A percentile compares a stretch with the other conserved stretches of the same genome.
These are phyloP conservation scores for Cerceris rybyensis DNA, from an alignment of 2,888 invertebrate genomes.

Conservation along the genomic window DNA sequence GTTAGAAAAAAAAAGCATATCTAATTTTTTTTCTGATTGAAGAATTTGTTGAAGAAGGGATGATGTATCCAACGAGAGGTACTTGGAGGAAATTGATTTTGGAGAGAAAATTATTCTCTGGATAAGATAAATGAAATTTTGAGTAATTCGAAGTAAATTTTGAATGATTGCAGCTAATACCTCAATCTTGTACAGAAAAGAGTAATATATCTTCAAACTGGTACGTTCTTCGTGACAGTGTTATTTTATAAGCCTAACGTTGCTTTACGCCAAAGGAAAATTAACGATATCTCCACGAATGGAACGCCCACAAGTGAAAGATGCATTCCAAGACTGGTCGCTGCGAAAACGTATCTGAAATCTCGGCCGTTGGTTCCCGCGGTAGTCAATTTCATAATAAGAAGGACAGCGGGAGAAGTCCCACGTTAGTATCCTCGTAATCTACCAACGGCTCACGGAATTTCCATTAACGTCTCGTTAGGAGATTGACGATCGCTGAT, in stretches of 20 bases:
- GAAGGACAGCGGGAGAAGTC: slow-evolving; percentile 43
- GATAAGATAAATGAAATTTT: too few species aligned
- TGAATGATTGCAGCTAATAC: too few species aligned
- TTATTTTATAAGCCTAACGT: too few species aligned
- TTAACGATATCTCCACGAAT: slow-evolving; percentile 26
- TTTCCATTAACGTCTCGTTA: slow-evolving; percentile 56
- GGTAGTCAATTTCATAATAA: slow-evolving; percentile 53
- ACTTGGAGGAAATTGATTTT: too few species aligned
- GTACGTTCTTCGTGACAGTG: neutral
- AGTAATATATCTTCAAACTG: too few species aligned
- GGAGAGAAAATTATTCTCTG: too few species aligned
- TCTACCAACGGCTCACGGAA: slow-evolving; percentile 45
- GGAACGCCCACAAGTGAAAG: slow-evolving; percentile 37
- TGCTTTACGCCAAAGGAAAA: slow-evolving; percentile 19
- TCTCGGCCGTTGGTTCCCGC: slow-evolving; percentile 45
- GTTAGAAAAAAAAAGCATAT: too few species aligned
- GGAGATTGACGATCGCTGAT: slow-evolving; percentile 46
- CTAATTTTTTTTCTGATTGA: too few species aligned
- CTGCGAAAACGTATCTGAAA: slow-evolving; percentile 41
- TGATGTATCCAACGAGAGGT: too few species aligned
- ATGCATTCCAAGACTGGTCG: slow-evolving; percentile 40
- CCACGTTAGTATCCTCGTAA: slow-evolving; percentile 42
- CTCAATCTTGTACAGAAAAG: too few species aligned
- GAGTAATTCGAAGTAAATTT: too few species aligned
- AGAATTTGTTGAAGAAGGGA: too few species aligned